A percentile compares a stretch with the other conserved stretches of the same genome.
phyloP scores from a whole-genome alignment of 2,888 invertebrate genomes.

The Ormyrus labotus region DNA sequence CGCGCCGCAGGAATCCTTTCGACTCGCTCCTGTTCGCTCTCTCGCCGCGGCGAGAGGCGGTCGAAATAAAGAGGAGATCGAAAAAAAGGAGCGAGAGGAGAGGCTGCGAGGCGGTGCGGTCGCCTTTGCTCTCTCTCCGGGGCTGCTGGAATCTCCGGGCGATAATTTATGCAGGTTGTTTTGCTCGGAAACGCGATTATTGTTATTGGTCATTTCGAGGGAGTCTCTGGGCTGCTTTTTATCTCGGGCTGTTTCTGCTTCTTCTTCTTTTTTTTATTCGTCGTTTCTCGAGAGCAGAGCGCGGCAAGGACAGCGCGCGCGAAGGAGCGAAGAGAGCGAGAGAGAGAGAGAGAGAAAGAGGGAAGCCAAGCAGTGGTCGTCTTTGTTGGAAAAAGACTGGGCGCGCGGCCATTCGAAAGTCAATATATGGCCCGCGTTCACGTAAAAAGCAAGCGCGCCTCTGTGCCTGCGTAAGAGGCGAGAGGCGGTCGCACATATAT shows the following conservation, averaged over 20 bases:
- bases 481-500: constrained; percentile 52
- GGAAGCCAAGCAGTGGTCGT: background rate
- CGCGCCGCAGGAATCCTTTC: constrained; percentile 58
- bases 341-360: constrained; percentile 41
- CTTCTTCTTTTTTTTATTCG: background rate
- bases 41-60: background rate
- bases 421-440: constrained; percentile 52
- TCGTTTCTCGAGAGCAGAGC: background rate
- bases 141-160: constrained; percentile 40
- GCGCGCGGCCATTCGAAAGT: constrained; percentile 54
- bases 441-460: constrained; percentile 7
- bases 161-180: constrained; percentile 57
- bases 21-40: constrained; percentile 58
- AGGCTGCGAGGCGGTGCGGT: constrained; percentile 16
- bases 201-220: constrained; percentile 56
- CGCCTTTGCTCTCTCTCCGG: constrained; percentile 1
- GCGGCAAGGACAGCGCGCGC: constrained; percentile 3
- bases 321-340: constrained; percentile 22
- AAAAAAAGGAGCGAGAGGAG: constrained; percentile 16
- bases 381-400: constrained; percentile 52
- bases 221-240: constrained; percentile 41
- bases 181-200: constrained; percentile 55
- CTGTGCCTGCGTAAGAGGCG: constrained; percentile 8
- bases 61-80: background rate
- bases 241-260: constrained; percentile 38